Evolutionary conservation across 2,113 vertebrate genomes (phyloP), one percentile per base, ranked within the genome.

Genomic region (Chionodraco myersi): DNA sequence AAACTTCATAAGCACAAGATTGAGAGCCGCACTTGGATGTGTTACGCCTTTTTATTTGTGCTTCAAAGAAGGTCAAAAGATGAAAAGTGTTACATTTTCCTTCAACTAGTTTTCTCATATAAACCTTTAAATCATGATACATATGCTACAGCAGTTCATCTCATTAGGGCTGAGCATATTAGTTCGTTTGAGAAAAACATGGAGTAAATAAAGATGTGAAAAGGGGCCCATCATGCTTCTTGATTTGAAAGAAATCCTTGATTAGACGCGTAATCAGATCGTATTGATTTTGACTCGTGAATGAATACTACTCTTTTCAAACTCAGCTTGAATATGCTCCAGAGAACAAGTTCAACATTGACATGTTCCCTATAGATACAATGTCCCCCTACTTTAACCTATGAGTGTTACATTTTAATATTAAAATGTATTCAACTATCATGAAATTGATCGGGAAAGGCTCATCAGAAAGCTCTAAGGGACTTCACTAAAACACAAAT

Each of bases 211-310:
- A 13, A 51, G 11, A 45, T 48, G 58, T 57, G 45, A 15, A 70
- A 77, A 57, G 21, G 51, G 41, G 59, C 36, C 14, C 59, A 59
- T 64, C 72, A 41, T 60, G 56, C 34, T 61, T 70, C 5, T 47
- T 71, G 51, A 75, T 88, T 54, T 56, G 4, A 77, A 75, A 79
- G 57, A 18, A 71, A 41, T 49, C 13, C 45, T 47, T 16, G 72
- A 53, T 34, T 81, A 49, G 87, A 92, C 84, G 58, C 56, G 65
- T 56, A 65, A 85, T 86, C 77, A 80, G 34, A 79, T 36, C 10
- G 2, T 47, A 85, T 78, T 87, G 72, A 85, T 72, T 77, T 64
- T 2, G 15, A 36, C 66, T 84, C 41, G 30, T 70, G 18, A 52
- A 21, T 36, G 30, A 34, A 58, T 30, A 30, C n/a, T 57, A 47